Percentiles rank a stretch among this genome's conserved stretches.
phyloP scores from a whole-genome alignment of 2,797 vertebrate species.

The Enteromius unitaeniatus region DNA sequence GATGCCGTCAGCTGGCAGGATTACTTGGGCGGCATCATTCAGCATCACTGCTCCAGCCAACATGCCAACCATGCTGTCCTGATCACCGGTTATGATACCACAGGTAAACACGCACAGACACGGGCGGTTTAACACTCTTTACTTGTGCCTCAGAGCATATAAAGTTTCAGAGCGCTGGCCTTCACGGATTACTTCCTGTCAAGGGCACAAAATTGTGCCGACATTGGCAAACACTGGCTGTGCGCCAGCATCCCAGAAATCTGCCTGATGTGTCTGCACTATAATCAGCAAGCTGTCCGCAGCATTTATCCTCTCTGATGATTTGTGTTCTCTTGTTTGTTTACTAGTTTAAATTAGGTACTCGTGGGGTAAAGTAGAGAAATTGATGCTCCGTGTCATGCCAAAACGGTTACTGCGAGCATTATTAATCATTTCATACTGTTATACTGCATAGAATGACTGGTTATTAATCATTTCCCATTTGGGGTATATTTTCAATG shows the following conservation, averaged over 20 bases:
- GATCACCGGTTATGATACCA: conserved; percentile 87
- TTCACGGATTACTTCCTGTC: conserved; percentile 39
- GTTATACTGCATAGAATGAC: not conserved
- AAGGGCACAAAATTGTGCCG: conserved; percentile 35
- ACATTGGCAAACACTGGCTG: conserved; percentile 1
- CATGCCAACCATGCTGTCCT: conserved; percentile 89
- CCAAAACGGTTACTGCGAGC: not conserved
- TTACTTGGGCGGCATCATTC: conserved; percentile 92
- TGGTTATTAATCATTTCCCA: conserved; percentile 17
- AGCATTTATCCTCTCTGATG: not conserved
- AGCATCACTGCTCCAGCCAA: conserved; percentile 92
- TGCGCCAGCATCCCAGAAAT: conserved; percentile 31
- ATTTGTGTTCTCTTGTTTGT: conserved; percentile 12
- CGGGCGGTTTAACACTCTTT: conserved; percentile 37
- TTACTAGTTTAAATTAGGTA: not conserved
- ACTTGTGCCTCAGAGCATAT: conserved; percentile 35
- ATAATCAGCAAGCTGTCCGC: conserved; percentile 27
- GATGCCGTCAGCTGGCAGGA: conserved; percentile 95
- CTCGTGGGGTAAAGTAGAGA: not conserved
- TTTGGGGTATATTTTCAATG: conserved; percentile 18
- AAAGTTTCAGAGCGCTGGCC: conserved; percentile 20
- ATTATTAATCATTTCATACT: not conserved
- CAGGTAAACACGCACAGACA: conserved; percentile 73
- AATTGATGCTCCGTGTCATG: not conserved
- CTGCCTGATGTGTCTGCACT: conserved; percentile 19